A percentile compares a stretch with the other conserved stretches of the same genome.
Conservation (phyloP, 2,888 invertebrate species). For the Mechanitis mazaeus region DNA sequence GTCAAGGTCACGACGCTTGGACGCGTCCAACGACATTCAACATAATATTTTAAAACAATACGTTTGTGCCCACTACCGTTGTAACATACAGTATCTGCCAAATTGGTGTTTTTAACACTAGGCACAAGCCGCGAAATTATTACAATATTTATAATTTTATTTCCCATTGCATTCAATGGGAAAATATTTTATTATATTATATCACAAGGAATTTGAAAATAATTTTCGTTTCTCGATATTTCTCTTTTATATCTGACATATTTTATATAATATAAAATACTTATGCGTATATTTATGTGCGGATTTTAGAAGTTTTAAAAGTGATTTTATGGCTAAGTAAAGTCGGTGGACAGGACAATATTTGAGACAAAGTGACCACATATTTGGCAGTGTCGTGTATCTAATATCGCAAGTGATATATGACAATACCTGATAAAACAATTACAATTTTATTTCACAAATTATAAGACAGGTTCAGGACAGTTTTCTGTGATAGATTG, state of each 20-base stretch:
- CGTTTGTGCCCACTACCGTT: constrained; percentile 34
- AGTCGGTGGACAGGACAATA: constrained; percentile 26
- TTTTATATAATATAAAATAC: background rate
- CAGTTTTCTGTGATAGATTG: background rate
- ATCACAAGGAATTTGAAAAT: background rate
- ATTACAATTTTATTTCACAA: background rate
- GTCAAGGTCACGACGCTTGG: constrained; percentile 3
- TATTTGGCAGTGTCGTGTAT: constrained; percentile 34
- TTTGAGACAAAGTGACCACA: constrained; percentile 28
- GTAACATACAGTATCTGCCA: constrained; percentile 23
- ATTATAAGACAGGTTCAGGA: background rate
- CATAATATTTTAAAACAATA: constrained; percentile 19
- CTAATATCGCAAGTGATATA: constrained; percentile 14
- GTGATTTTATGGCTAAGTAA: constrained; percentile 11
- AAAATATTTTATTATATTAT: background rate
- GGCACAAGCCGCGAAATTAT: constrained; percentile 13
- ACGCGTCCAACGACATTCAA: constrained; percentile 5
- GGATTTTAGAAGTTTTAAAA: background rate
- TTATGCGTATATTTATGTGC: background rate
- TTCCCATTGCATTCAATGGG: background rate
- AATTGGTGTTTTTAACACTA: constrained; percentile 23
- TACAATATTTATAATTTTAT: background rate
- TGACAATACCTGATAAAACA: background rate
- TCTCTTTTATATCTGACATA: constrained; percentile 1
- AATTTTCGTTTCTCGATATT: background rate